A percentile compares a stretch with the other conserved stretches of the same genome.
These are phyloP conservation scores for Parotia lawesii DNA, from an alignment of 2,113 vertebrate genomes.

Conservation along the genomic window DNA sequence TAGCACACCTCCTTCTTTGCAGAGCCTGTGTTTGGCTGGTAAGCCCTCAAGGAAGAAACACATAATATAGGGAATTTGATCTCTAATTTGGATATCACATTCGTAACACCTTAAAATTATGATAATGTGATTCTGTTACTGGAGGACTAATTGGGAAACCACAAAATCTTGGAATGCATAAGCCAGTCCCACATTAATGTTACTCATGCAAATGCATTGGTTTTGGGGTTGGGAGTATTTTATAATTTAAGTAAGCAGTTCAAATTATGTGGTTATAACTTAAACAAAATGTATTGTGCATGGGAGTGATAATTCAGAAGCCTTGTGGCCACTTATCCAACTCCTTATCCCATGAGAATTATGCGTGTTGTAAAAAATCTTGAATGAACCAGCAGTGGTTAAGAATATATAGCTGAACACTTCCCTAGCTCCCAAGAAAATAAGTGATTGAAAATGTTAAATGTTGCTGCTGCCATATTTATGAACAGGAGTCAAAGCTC, in stretches of 20 bases:
- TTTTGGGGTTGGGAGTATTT: constrained; percentile 32
- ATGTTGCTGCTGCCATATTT: constrained; percentile 24
- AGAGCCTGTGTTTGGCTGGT: background rate
- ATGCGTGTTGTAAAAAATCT: background rate
- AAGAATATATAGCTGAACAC: background rate
- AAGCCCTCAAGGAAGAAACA: constrained; percentile 54
- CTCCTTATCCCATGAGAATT: constrained; percentile 17
- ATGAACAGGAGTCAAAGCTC: constrained; percentile 5
- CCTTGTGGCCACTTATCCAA: constrained; percentile 16
- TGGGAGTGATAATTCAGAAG: constrained; percentile 14
- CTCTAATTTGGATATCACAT: constrained; percentile 53
- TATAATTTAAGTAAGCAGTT: constrained; percentile 21
- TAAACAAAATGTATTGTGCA: constrained; percentile 36
- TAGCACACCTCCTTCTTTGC: background rate
- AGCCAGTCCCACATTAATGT: constrained; percentile 6
- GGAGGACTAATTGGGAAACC: constrained; percentile 64
- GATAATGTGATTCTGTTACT: constrained; percentile 45
- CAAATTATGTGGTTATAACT: constrained; percentile 43
- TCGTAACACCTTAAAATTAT: constrained; percentile 55
- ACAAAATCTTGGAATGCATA: constrained; percentile 43
- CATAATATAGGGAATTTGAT: constrained; percentile 42
- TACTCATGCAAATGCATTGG: constrained; percentile 31
- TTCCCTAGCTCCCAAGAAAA: constrained; percentile 18
- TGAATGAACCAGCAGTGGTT: background rate
- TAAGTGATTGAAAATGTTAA: constrained; percentile 21